phyloP scores from a whole-genome alignment of 92 coral and sea anemone genomes.

The Bergia puertoricense region DNA sequence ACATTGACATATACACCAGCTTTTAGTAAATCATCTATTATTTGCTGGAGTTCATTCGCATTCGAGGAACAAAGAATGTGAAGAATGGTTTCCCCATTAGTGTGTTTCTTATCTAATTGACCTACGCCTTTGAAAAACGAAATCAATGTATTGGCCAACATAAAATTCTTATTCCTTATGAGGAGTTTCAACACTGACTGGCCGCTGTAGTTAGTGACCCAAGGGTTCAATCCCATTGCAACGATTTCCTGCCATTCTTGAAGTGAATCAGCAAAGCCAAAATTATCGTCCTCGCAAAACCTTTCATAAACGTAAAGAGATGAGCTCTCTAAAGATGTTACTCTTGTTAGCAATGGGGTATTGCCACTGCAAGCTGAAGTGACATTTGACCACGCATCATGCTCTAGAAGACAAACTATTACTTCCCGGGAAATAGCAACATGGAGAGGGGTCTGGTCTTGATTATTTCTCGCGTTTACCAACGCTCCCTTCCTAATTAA shows the following conservation, averaged over 20 bases:
- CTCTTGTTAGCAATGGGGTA: background rate
- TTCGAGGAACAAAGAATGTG: background rate
- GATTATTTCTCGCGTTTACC: background rate
- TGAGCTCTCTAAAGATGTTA: background rate
- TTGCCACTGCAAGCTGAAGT: background rate
- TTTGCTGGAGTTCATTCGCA: background rate
- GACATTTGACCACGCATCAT: slow-evolving; percentile 2
- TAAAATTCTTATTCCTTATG: background rate
- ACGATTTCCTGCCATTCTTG: background rate
- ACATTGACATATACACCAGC: background rate
- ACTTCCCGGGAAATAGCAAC: background rate
- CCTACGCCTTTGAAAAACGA: background rate
- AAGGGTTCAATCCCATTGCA: background rate
- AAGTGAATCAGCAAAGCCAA: background rate
- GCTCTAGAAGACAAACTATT: background rate
- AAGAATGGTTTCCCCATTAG: background rate
- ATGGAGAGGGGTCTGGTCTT: slow-evolving; percentile 16
- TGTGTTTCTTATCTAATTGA: background rate
- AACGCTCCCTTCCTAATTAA: background rate
- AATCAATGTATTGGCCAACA: background rate
- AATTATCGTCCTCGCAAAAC: too few species aligned
- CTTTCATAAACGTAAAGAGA: background rate
- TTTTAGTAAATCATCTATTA: background rate
- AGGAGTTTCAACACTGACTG: background rate
- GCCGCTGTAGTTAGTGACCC: background rate